These are phyloP conservation scores for Piprites chloris DNA, from an alignment of 2,113 vertebrate genomes.

Conservation along the genomic window DNA sequence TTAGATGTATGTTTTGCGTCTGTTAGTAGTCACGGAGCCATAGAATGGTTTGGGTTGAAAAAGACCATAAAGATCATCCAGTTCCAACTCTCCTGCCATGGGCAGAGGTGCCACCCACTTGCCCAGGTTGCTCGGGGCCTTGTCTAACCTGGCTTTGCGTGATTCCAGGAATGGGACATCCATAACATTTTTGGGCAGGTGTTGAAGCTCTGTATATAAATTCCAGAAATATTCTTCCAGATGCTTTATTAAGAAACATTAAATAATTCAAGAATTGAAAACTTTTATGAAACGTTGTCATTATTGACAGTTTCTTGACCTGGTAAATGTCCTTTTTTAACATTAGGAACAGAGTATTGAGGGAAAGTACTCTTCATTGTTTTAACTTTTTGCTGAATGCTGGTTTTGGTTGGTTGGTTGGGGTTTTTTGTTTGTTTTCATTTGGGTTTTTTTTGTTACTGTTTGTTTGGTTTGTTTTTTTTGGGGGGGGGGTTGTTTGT, in stretches of 20 bases:
- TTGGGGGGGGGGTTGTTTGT: no score
- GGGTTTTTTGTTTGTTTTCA: neutral
- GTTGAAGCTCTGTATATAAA: neutral
- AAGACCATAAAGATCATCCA: accelerated
- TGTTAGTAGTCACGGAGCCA: neutral
- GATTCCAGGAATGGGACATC: neutral
- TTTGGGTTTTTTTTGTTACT: neutral
- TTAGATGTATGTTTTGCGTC: neutral
- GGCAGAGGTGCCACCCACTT: neutral
- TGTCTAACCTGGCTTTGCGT: neutral
- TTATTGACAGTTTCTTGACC: neutral
- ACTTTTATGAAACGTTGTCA: neutral
- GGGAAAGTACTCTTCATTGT: neutral
- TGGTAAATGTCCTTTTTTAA: neutral
- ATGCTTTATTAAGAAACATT: neutral
- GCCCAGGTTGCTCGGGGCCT: neutral
- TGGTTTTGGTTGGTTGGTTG: neutral
- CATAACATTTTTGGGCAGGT: neutral
- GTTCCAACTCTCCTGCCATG: neutral
- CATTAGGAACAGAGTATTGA: neutral
- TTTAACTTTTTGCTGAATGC: neutral
- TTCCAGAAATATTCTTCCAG: neutral
- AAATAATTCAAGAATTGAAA: neutral
- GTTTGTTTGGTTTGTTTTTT: no score
- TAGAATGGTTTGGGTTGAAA: neutral